A percentile compares a stretch with the other conserved stretches of the same genome.
These are phyloP conservation scores for Bembecia ichneumoniformis DNA, from an alignment of 2,888 invertebrate species.

Conservation along the genomic window DNA sequence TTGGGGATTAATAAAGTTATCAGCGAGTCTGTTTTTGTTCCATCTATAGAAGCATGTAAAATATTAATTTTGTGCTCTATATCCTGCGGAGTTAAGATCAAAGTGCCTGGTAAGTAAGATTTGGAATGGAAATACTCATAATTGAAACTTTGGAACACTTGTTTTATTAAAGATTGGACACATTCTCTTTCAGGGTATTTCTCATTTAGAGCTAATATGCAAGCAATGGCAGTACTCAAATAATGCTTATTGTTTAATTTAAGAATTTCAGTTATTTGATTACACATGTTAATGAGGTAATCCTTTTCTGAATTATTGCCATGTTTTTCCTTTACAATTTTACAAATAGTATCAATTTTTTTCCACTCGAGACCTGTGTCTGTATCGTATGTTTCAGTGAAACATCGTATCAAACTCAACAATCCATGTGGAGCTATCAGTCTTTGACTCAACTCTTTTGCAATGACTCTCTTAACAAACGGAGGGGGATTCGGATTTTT, in stretches of 20 bases:
- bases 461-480: constrained; percentile 76
- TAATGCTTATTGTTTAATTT: constrained; percentile 51
- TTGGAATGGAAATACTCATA: constrained; percentile 23
- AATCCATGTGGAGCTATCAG: constrained; percentile 76
- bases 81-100: constrained; percentile 46
- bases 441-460: constrained; percentile 72
- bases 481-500: constrained; percentile 62
- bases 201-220: constrained; percentile 66
- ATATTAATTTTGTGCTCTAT: constrained; percentile 43
- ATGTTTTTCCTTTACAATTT: constrained; percentile 73
- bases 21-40: constrained; percentile 39
- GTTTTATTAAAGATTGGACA: constrained; percentile 31
- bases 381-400: constrained; percentile 70
- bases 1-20: constrained; percentile 41
- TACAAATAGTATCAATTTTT: constrained; percentile 76
- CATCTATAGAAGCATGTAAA: constrained; percentile 42
- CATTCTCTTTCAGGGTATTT: constrained; percentile 51
- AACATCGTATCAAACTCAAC: constrained; percentile 74
- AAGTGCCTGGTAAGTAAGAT: constrained; percentile 39
- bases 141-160: constrained; percentile 37
- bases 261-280: constrained; percentile 66
- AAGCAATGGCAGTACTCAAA: constrained; percentile 65
- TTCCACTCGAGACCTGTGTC: constrained; percentile 77
- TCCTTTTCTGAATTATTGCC: constrained; percentile 49
- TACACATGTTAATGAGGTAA: constrained; percentile 69